Conservation (phyloP, 2,797 vertebrate genomes). For the Loris lydekkerianus region DNA sequence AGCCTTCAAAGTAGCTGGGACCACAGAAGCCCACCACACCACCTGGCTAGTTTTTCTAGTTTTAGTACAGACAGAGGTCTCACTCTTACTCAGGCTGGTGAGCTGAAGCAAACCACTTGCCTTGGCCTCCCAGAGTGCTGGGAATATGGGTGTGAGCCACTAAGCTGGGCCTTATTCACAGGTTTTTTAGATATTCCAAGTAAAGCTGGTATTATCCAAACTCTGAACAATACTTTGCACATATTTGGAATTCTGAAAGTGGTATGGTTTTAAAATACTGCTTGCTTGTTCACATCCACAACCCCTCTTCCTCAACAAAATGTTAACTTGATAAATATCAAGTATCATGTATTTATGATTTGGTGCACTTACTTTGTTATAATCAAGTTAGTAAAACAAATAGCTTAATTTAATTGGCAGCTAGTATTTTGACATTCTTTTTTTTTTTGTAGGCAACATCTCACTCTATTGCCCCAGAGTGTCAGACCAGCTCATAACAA, state of each 20-base stretch:
- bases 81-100: too few relatives aligned
- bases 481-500: too few relatives aligned
- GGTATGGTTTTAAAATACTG: conserved; percentile 31
- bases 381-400: neutral
- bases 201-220: conserved; percentile 3
- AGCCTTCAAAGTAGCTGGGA: too few relatives aligned
- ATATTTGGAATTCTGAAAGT: neutral
- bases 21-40: too few relatives aligned
- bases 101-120: too few relatives aligned
- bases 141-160: neutral
- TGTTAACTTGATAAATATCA: conserved; percentile 17
- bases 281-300: neutral
- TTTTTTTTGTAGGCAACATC: too few relatives aligned
- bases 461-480: too few relatives aligned
- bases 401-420: conserved; percentile 39
- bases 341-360: conserved; percentile 4
- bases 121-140: neutral
- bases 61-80: too few relatives aligned
- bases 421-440: neutral
- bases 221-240: neutral
- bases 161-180: neutral
- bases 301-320: neutral
- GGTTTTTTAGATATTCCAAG: neutral
- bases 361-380: conserved; percentile 7
- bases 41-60: too few relatives aligned